Percentiles rank a stretch among this genome's conserved stretches.
Conservation (phyloP, 2,888 invertebrate genomes). For the Acrobasis consociella region DNA sequence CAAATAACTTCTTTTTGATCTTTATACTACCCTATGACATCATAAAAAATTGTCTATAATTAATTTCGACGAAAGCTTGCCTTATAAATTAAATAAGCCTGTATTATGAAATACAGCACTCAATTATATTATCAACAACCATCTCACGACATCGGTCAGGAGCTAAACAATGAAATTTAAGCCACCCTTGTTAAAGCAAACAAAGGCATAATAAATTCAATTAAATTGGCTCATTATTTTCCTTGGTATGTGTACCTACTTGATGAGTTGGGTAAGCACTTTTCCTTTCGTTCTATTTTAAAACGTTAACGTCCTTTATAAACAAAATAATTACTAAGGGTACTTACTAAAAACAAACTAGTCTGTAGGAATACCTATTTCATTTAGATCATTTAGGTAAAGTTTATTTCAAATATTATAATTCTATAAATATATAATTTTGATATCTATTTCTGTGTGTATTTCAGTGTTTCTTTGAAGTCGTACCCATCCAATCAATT, state of each 20-base stretch:
- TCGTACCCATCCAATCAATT: neutral
- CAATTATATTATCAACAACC: constrained; percentile 1
- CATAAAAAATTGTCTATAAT: no score
- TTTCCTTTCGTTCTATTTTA: neutral
- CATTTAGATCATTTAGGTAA: no score
- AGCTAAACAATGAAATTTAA: constrained; percentile 11
- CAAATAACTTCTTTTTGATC: no score
- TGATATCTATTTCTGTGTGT: no score
- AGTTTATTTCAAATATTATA: no score
- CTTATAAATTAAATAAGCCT: neutral
- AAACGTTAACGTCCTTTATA: neutral
- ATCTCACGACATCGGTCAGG: constrained; percentile 8
- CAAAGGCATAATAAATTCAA: constrained; percentile 19
- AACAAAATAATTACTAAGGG: no score
- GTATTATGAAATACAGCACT: neutral
- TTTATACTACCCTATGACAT: no score
- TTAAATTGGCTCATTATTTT: constrained; percentile 18
- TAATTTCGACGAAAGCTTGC: neutral
- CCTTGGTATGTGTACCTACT: neutral
- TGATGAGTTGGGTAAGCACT: neutral
- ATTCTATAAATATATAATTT: no score
- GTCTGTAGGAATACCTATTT: no score
- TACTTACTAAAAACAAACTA: no score
- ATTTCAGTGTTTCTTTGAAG: neutral
- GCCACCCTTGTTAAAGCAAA: constrained; percentile 16